Evolutionary conservation across 1,140 invertebrate genomes (phyloP), one percentile per base, ranked within the genome.

Genomic region (Ceratina australensis): DNA sequence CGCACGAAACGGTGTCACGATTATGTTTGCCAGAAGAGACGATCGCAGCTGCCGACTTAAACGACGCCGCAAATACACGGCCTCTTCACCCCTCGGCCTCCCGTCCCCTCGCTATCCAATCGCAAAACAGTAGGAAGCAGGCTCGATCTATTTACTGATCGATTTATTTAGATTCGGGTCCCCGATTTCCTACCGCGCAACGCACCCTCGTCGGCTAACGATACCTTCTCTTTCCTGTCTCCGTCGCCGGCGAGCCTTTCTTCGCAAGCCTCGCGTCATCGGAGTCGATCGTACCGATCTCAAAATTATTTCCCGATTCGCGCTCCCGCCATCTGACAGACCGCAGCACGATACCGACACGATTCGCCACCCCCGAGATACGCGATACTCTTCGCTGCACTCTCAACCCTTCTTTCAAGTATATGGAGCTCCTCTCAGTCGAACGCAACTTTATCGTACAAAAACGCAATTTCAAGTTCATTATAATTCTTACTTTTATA

Each of bases 71-170:
- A 90, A 91, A 91, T 92, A 91, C 87, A 85, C 79, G 78, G 79
- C 57, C 24, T 24, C 61, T 65, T 75, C 59, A 49, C 73, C 73
- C 74, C 63, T 61, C 66, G 52, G 3, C 78, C 68, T 50, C 67
- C 52, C 64, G 66, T 57, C 68, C 52, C 50, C 47, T 65, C 69
- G 57, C 72, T 68, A 83, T 79, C 85, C 85, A 72, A 81, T 77
- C 74, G 74, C 5, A 77, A 77, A 77, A 71, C 74, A 77, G 75
- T 80, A 82, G 85, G 75, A 66, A 73, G 78, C 78, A 87, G 78
- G 86, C 89, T 88, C 82, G 88, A 88, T 92, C 91, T 92, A 92
- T 92, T 92, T 92, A 90, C 90, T 92, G 90, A 92, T 92, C 88
- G 88, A 91, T 92, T 90, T 92, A 92, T 92, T 92, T 92, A 86